Evolutionary conservation across 1,140 invertebrate species (phyloP).

Genomic region (Drosophila malerkotliana): DNA sequence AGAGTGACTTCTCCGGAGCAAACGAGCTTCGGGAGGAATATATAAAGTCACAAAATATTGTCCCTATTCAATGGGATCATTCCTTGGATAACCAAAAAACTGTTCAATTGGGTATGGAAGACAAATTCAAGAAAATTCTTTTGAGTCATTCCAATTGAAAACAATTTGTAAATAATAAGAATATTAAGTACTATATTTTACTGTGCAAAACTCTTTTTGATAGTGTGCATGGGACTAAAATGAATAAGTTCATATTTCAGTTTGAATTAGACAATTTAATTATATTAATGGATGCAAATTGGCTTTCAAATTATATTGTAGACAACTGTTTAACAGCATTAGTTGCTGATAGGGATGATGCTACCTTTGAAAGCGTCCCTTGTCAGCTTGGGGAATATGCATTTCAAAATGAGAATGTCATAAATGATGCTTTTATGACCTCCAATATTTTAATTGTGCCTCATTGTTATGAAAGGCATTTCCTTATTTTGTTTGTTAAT

Average conservation of each 20-base stretch:
- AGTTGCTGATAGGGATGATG: not conserved
- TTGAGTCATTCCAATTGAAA: no score
- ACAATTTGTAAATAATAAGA: no score
- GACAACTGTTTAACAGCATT: conserved; percentile 4
- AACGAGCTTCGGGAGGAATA: not conserved
- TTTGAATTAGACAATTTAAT: not conserved
- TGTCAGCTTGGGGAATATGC: conserved; percentile 1
- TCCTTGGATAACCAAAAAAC: not conserved
- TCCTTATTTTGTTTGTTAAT: conserved; percentile 7
- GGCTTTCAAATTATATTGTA: conserved; percentile 4
- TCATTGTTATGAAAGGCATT: conserved; percentile 1
- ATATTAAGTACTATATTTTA: no score
- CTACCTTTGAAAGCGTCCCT: not conserved
- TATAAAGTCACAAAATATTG: not conserved
- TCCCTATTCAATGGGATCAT: not conserved
- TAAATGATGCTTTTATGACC: not conserved
- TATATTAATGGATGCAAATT: not conserved
- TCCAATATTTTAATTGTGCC: conserved; percentile 4
- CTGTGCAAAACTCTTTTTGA: no score
- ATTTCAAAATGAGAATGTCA: not conserved
- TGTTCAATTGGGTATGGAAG: not conserved
- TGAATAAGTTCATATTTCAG: conserved; percentile 1
- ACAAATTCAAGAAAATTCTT: not conserved
- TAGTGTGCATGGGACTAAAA: no score
- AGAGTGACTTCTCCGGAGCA: conserved; percentile 1